A percentile compares a stretch with the other conserved stretches of the same genome.
Conservation (phyloP, 2,797 vertebrate genomes). For the Tympanoctomys barrerae region DNA sequence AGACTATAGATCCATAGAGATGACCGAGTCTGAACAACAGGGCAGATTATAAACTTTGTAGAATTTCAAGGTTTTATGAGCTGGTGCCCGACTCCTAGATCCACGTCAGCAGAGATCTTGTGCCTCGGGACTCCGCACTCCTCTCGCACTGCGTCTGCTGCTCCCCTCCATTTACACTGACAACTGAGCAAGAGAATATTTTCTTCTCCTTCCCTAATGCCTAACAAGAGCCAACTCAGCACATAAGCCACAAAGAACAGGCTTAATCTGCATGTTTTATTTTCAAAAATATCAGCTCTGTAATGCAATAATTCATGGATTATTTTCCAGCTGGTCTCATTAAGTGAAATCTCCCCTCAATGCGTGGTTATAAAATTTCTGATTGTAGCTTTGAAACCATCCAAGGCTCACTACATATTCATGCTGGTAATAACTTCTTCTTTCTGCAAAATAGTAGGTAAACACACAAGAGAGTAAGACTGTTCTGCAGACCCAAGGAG, state of each 20-base stretch:
- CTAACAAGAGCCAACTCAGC: neutral
- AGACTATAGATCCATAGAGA: neutral
- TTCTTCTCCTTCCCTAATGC: too few relatives aligned
- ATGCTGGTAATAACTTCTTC: neutral
- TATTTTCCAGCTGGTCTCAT: constrained; percentile 25
- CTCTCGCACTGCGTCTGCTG: rapidly evolving
- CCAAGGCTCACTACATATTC: neutral
- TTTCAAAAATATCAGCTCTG: constrained; percentile 25
- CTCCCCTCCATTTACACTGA: rapidly evolving
- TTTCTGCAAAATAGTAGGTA: neutral
- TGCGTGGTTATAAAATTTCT: neutral
- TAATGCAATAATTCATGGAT: neutral
- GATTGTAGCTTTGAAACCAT: constrained; percentile 14
- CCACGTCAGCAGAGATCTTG: rapidly evolving
- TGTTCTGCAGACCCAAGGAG: neutral
- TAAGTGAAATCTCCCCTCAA: constrained; percentile 32
- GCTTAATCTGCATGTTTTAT: neutral
- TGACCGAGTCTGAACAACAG: neutral
- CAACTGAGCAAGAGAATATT: neutral
- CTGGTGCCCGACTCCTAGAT: neutral
- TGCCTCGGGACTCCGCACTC: rapidly evolving
- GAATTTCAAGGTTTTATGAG: too few relatives aligned
- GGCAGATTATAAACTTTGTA: neutral
- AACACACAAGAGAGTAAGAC: neutral
- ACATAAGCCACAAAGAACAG: neutral